Conservation (phyloP, 1,140 invertebrate species). For the Orchesella cincta region DNA sequence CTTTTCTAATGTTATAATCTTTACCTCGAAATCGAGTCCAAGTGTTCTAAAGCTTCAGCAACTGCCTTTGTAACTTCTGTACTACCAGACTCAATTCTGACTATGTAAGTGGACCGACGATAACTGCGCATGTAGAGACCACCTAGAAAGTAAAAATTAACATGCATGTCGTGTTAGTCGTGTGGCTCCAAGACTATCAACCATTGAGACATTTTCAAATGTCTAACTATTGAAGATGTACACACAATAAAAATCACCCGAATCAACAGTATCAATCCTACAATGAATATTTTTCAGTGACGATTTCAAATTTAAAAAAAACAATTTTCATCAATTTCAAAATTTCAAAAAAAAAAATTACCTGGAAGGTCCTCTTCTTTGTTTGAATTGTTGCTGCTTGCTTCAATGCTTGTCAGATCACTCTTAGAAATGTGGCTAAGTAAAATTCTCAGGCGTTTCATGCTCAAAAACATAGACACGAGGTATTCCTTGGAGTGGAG, state of each 20-base stretch:
- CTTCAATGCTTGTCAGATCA: neutral
- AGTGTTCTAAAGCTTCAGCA: constrained; percentile 22
- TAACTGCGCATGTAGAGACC: neutral
- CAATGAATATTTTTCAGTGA: too few relatives aligned
- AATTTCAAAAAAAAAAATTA: neutral
- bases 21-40: constrained; percentile 5
- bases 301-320: neutral
- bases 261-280: too few relatives aligned
- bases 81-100: constrained; percentile 1
- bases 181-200: too few relatives aligned
- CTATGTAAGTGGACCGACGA: constrained; percentile 7
- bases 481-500: constrained; percentile 19
- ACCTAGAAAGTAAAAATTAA: neutral
- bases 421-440: neutral
- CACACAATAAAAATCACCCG: too few relatives aligned
- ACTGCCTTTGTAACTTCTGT: constrained; percentile 1
- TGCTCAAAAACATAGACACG: neutral
- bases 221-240: too few relatives aligned
- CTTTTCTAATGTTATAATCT: too few relatives aligned
- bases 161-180: too few relatives aligned
- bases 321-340: too few relatives aligned
- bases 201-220: too few relatives aligned
- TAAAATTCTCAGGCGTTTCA: neutral
- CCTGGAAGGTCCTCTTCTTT: constrained; percentile 10
- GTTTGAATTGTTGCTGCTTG: neutral